These are phyloP conservation scores for Drosophila elegans DNA, from an alignment of 1,140 invertebrate genomes.

Conservation along the genomic window DNA sequence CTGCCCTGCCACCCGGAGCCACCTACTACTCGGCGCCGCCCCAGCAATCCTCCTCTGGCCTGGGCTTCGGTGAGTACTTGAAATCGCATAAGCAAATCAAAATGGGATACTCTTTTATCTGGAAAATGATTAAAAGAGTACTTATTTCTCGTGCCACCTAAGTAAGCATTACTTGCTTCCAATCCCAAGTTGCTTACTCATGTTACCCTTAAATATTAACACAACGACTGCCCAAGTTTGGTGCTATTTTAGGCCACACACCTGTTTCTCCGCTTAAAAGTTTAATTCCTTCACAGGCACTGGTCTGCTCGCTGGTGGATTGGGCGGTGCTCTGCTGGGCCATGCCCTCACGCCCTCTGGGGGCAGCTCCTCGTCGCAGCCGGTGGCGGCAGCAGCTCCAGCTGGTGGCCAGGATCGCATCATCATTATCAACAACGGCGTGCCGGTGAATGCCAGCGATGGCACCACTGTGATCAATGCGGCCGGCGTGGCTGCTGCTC, in stretches of 20 bases:
- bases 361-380: conserved; percentile 48
- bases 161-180: neutral
- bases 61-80: conserved; percentile 71
- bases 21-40: conserved; percentile 67
- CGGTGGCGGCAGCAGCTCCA: conserved; percentile 52
- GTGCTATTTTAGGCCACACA: neutral
- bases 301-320: conserved; percentile 69
- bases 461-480: conserved; percentile 79
- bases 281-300: conserved; percentile 53
- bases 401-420: conserved; percentile 70
- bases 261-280: neutral
- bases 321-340: conserved; percentile 75
- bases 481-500: conserved; percentile 52
- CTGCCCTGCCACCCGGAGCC: conserved; percentile 73
- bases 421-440: conserved; percentile 82
- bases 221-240: neutral
- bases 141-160: neutral
- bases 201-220: conserved; percentile 5
- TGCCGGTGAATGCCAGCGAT: conserved; percentile 66
- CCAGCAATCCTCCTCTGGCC: conserved; percentile 75
- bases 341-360: conserved; percentile 72
- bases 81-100: too few species aligned
- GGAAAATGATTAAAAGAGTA: too few species aligned
- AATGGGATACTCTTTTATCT: too few species aligned
- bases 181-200: neutral